A percentile compares a stretch with the other conserved stretches of the same genome.
phyloP scores from a whole-genome alignment of 2,113 vertebrate species.

The Lagopus muta region DNA sequence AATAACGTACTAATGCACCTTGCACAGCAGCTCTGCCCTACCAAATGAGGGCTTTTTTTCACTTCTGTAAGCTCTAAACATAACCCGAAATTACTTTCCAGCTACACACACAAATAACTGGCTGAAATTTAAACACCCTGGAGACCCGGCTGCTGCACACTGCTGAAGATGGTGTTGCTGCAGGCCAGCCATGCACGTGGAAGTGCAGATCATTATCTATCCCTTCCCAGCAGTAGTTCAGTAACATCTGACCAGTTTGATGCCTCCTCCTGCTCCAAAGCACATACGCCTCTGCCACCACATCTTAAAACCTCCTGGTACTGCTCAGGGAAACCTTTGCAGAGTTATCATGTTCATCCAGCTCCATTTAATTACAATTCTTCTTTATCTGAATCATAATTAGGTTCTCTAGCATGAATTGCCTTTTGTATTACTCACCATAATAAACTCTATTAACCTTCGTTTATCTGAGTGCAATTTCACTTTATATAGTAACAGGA shows the following conservation, averaged over 20 bases:
- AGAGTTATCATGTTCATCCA: constrained; percentile 10
- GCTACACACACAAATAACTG: not conserved
- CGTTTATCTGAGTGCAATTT: not conserved
- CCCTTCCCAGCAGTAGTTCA: not conserved
- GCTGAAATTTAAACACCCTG: not conserved
- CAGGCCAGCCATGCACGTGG: not conserved
- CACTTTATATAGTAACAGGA: not conserved
- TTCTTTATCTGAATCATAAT: constrained; percentile 16
- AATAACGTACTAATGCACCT: not conserved
- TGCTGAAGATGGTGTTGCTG: not conserved
- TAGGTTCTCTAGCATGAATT: not conserved
- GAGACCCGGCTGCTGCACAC: not conserved
- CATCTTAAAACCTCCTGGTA: not conserved
- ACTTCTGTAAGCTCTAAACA: not conserved
- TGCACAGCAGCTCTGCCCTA: not conserved
- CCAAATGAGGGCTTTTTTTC: not conserved
- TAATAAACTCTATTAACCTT: constrained; percentile 51
- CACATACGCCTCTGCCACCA: not conserved
- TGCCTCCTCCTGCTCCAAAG: not conserved
- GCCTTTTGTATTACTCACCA: not conserved
- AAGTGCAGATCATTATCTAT: not conserved
- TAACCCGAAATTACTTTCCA: not conserved
- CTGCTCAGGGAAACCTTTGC: not conserved
- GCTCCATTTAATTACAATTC: constrained; percentile 30
- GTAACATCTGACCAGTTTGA: not conserved